Percentiles rank a stretch among this genome's conserved stretches.
These are phyloP conservation scores for Pseudopodoces humilis DNA, from an alignment of 2,113 vertebrate genomes.

Conservation along the genomic window DNA sequence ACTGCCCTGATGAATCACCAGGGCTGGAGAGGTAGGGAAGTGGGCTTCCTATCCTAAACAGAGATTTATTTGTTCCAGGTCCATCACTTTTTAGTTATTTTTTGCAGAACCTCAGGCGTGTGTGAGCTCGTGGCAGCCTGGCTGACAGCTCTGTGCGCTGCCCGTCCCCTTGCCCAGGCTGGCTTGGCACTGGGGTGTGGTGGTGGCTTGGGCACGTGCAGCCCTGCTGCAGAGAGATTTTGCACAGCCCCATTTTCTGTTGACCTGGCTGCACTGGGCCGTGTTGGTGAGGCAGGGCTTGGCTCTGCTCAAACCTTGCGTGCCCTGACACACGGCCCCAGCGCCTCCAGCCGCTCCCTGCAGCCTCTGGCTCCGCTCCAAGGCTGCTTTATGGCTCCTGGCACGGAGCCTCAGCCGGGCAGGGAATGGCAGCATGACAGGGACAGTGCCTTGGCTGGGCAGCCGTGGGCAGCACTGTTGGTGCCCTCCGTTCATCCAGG, in stretches of 20 bases:
- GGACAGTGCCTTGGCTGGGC: not conserved
- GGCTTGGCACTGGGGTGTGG: fast-evolving
- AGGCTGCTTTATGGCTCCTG: not conserved
- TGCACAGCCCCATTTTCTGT: not conserved
- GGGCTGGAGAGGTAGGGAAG: not conserved
- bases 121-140: not conserved
- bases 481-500: not conserved
- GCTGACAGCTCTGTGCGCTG: not conserved
- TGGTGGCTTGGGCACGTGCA: fast-evolving
- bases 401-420: not conserved
- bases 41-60: not conserved
- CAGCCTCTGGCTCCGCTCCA: not conserved
- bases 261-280: not conserved
- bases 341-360: not conserved
- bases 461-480: fast-evolving
- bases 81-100: not conserved
- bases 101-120: fast-evolving
- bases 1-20: not conserved
- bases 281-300: not conserved
- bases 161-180: not conserved
- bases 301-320: not conserved
- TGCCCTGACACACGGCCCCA: fast-evolving
- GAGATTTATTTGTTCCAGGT: not conserved
- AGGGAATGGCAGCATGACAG: not conserved
- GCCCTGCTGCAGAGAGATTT: not conserved